Evolutionary conservation across 2,113 vertebrate genomes (phyloP).

Genomic region (Corvus moneduloides): DNA sequence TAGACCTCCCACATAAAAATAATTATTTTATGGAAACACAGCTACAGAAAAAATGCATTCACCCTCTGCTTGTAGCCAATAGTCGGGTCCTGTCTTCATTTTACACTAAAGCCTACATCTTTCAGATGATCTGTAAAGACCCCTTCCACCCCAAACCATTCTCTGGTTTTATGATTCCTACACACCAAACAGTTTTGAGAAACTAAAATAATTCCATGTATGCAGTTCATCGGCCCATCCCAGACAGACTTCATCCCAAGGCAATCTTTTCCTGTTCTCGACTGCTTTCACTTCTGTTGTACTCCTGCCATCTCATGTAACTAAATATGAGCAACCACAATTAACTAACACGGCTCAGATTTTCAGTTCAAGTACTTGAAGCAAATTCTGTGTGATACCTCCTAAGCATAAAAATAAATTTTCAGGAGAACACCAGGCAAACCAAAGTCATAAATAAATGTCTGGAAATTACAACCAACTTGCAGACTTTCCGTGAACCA

Average conservation of each 20-base stretch:
- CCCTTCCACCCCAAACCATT: not conserved
- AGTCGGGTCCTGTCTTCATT: not conserved
- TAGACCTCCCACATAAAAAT: not conserved
- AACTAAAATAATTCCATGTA: not conserved
- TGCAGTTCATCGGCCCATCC: not conserved
- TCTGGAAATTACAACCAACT: not conserved
- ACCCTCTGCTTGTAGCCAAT: not conserved
- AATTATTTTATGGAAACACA: not conserved
- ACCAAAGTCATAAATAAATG: slow-evolving; percentile 6
- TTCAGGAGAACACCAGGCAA: not conserved
- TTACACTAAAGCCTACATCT: not conserved
- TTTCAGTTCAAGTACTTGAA: not conserved
- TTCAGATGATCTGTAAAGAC: not conserved
- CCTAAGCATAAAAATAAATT: not conserved
- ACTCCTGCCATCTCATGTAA: not conserved
- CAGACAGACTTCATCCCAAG: not conserved
- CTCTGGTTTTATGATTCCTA: not conserved
- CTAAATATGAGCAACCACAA: not conserved
- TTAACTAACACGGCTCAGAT: not conserved
- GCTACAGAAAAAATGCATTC: not conserved
- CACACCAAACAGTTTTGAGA: not conserved
- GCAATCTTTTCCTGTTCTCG: not conserved
- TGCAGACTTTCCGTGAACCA: not conserved
- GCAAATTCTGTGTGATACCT: not conserved
- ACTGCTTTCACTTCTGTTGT: not conserved